Percentiles rank a stretch among this genome's conserved stretches.
These are phyloP conservation scores for Clytia hemisphaerica DNA, from an alignment of 30 jellyfish, hydroid and myxozoan species.

Conservation along the genomic window DNA sequence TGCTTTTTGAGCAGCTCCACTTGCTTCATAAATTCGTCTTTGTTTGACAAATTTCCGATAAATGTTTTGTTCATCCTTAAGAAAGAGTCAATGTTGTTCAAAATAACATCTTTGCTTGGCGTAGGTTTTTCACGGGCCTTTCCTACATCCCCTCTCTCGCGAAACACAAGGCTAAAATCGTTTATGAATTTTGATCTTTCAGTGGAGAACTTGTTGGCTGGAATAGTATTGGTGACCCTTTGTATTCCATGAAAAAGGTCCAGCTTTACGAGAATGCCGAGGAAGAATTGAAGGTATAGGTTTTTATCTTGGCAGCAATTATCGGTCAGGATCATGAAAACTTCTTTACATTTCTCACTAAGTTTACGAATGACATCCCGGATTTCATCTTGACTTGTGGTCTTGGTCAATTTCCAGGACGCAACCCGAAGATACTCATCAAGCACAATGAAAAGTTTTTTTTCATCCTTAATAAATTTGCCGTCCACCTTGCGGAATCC, in stretches of 20 bases:
- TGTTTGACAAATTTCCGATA: too few relatives aligned
- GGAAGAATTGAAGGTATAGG: background rate
- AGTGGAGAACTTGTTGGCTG: background rate
- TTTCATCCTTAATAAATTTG: background rate
- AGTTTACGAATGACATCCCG: background rate
- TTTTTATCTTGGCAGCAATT: too few relatives aligned
- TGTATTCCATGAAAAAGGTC: slow-evolving; percentile 5
- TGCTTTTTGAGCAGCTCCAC: too few relatives aligned
- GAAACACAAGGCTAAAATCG: too few relatives aligned
- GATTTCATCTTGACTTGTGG: background rate
- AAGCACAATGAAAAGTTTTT: background rate
- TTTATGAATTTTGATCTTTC: too few relatives aligned
- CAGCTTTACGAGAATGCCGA: background rate
- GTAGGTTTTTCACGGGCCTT: too few relatives aligned
- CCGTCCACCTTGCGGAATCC: background rate
- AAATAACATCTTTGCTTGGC: too few relatives aligned
- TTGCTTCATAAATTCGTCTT: too few relatives aligned
- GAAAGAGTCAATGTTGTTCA: too few relatives aligned
- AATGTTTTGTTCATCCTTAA: too few relatives aligned
- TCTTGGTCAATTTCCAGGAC: background rate
- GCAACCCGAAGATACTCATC: background rate
- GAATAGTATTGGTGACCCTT: background rate
- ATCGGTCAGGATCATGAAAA: background rate
- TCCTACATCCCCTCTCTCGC: too few relatives aligned
- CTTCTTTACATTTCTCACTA: background rate